These are phyloP conservation scores for Microtus obscurus DNA, from an alignment of 2,797 vertebrate species.

Conservation along the genomic window DNA sequence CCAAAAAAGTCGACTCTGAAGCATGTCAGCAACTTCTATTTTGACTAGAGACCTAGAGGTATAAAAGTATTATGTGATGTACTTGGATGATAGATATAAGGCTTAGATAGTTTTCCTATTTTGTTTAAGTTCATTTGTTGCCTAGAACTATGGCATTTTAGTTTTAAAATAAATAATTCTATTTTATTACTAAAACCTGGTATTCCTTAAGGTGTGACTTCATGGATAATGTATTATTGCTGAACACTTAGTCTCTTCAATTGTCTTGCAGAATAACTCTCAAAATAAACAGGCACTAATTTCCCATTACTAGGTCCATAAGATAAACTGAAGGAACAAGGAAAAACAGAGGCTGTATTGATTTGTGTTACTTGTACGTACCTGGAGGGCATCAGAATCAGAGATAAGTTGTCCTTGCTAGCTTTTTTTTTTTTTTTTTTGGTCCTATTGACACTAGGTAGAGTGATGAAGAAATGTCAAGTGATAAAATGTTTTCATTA, in stretches of 20 bases:
- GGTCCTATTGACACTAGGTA: neutral
- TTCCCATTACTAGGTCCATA: neutral
- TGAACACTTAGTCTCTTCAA: neutral
- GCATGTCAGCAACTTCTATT: neutral
- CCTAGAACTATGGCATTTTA: neutral
- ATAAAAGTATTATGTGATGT: neutral
- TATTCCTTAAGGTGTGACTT: constrained; percentile 30
- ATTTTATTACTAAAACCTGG: constrained; percentile 31
- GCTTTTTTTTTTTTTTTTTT: neutral
- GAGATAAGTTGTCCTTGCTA: neutral
- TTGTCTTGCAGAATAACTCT: neutral
- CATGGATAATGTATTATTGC: neutral
- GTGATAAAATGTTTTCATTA: neutral
- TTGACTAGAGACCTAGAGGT: neutral
- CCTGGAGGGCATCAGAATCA: neutral
- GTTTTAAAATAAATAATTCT: neutral
- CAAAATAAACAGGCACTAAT: neutral
- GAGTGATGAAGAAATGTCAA: neutral
- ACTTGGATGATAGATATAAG: constrained; percentile 20
- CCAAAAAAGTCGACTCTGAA: neutral
- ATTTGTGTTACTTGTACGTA: neutral
- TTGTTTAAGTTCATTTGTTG: constrained; percentile 55
- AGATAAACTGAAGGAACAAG: neutral
- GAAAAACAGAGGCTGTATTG: neutral
- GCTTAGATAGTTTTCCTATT: constrained; percentile 15